Conservation (phyloP, 2,888 invertebrate genomes). For the Melinaea menophilus region DNA sequence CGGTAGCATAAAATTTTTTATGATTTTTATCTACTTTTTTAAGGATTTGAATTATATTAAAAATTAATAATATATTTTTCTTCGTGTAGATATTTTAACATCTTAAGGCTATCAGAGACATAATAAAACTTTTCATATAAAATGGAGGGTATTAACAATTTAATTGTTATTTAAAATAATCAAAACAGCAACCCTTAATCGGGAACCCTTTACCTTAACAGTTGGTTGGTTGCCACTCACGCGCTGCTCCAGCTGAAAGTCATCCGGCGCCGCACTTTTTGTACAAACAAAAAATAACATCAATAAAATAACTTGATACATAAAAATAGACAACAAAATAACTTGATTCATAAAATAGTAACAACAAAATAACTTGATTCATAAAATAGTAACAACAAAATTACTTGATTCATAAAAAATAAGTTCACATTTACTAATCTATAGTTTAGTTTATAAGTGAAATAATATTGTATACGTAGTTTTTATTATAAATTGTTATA, state of each 20-base stretch:
- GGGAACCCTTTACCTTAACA: conserved; percentile 38
- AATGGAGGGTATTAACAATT: neutral
- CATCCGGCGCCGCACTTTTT: conserved; percentile 29
- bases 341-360: neutral
- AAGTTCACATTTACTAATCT: too few species aligned
- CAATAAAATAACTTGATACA: conserved; percentile 5
- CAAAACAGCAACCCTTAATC: conserved; percentile 20
- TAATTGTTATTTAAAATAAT: conserved; percentile 2
- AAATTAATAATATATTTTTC: too few species aligned
- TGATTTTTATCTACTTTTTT: neutral
- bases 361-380: neutral
- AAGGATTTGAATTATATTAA: too few species aligned
- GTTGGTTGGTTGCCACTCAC: conserved; percentile 38
- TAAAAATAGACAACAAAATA: too few species aligned
- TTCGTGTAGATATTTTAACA: too few species aligned
- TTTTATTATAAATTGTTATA: too few species aligned
- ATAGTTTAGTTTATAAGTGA: too few species aligned
- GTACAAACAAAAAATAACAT: conserved; percentile 20
- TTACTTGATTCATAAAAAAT: too few species aligned
- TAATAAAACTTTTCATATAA: too few species aligned
- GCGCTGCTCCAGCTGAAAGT: conserved; percentile 32
- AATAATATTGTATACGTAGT: too few species aligned
- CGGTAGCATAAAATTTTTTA: neutral
- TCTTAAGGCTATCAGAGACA: too few species aligned
- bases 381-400: neutral